Evolutionary conservation across 2,797 vertebrate species (phyloP).

Genomic region (Mus minutoides): DNA sequence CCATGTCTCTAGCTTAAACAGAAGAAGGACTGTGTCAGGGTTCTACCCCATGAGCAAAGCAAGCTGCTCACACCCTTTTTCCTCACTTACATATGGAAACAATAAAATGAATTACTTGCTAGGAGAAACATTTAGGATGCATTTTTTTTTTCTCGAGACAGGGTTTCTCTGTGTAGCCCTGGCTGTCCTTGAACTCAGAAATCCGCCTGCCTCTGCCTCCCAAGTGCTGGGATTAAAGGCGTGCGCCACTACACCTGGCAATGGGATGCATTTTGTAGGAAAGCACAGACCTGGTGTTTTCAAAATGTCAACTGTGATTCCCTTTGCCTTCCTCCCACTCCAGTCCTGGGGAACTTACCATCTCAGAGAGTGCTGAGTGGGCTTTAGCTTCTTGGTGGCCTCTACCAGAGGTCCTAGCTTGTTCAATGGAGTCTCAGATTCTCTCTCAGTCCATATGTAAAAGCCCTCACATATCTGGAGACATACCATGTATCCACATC

Average conservation of each 20-base stretch:
- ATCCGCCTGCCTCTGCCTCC: no score
- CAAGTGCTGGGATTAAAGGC: no score
- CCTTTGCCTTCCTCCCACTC: background rate
- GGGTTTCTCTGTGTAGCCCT: no score
- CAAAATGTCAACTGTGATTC: background rate
- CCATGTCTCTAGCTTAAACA: background rate
- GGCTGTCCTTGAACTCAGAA: no score
- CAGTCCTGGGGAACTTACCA: background rate
- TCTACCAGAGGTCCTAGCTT: background rate
- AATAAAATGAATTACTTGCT: background rate
- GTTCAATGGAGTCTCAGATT: background rate
- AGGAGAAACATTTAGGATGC: background rate
- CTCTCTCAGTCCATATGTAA: background rate
- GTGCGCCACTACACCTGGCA: no score
- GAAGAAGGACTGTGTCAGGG: background rate
- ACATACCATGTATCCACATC: constrained; percentile 7
- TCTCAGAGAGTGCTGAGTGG: background rate
- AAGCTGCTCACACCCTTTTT: background rate
- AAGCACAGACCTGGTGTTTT: background rate
- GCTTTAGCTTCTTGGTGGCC: background rate
- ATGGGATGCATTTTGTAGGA: background rate
- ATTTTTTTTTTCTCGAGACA: no score
- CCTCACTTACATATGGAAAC: constrained; percentile 13
- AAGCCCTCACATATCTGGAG: background rate
- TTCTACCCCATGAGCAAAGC: background rate